Evolutionary conservation across 2,888 invertebrate species (phyloP), one percentile per base, ranked within the genome.

Genomic region (Tigriopus californicus): DNA sequence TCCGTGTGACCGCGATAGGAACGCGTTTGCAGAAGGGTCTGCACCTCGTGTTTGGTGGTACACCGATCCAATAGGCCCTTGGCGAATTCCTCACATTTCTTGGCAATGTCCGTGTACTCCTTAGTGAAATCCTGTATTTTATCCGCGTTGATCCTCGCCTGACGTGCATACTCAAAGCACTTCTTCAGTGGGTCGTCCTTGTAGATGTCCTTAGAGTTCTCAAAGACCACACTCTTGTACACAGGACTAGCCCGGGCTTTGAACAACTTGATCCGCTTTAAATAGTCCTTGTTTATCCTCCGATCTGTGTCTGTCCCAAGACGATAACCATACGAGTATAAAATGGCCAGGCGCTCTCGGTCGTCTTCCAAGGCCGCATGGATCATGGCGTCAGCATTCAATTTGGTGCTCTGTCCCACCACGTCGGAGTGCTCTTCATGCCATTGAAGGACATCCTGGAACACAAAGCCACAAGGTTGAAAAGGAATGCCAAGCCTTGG

Each of bases 11-110:
- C 58, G 8, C 12, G 33, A 25, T 46, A 58, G 49, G 58, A 58
- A 20, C 51, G 5, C 6, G 58, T 58, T 49, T 58, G 58, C 13
- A 58, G 24, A 10, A 58, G 40, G 13, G 58, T 58, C 44, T 58
- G 58, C 6, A 58, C 51, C 10, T 58, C 58, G 18, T 58, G 58
- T 25, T 58, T 58, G 10, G 58, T 58, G 13, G 58, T 58, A 25
- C 58, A 58, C 41, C 49, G 18, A 22, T 48, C 51, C 12, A 58
- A 33, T 5, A 58, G 41, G 33, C 51, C 48, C 40, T 49, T 58
- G 13, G 46, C 58, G 41, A 49, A 58, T 3, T 52, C 20, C 40
- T 58, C 58, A 18, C 58, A 58, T 33, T 58, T 58, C 13, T 18
- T 40, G 13, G 58, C 58, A 33, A 58, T 49, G 48, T 48, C 58